These are phyloP conservation scores for Lithobius niger DNA, from an alignment of 1,140 invertebrate species.

Conservation along the genomic window DNA sequence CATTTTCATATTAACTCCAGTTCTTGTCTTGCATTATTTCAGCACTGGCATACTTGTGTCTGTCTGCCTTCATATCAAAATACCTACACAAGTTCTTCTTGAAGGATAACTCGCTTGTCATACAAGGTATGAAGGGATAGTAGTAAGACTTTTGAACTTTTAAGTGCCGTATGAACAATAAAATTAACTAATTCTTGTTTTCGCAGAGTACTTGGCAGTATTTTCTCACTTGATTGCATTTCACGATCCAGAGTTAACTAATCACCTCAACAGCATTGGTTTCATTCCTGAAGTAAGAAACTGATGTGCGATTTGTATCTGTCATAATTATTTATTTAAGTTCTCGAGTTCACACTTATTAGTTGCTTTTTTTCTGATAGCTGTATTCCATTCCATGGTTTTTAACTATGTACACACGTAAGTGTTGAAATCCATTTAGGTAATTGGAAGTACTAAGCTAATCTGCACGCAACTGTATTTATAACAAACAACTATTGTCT, in stretches of 20 bases:
- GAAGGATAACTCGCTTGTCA: constrained; percentile 94
- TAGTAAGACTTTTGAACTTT: no score
- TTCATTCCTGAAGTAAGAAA: constrained; percentile 73
- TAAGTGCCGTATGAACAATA: no score
- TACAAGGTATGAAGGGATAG: constrained; percentile 54
- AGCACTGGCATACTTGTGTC: constrained; percentile 86
- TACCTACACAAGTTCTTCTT: constrained; percentile 96
- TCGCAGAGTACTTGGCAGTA: constrained; percentile 80
- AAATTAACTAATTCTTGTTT: background rate
- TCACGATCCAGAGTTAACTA: constrained; percentile 82
- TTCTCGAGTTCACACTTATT: background rate
- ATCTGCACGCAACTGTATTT: no score
- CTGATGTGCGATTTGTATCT: background rate
- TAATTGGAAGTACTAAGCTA: no score
- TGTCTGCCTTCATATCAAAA: constrained; percentile 87
- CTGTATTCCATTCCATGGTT: constrained; percentile 99
- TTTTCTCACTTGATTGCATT: constrained; percentile 93
- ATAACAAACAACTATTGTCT: background rate
- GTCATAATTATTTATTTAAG: background rate
- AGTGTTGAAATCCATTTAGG: no score
- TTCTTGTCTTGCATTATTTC: constrained; percentile 30
- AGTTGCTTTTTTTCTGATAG: constrained; percentile 23
- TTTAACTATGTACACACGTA: constrained; percentile 98
- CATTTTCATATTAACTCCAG: no score
- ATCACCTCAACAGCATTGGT: constrained; percentile 80